These are phyloP conservation scores for Lasioglossum villosulum DNA, from an alignment of 2,888 invertebrate species.

Conservation along the genomic window DNA sequence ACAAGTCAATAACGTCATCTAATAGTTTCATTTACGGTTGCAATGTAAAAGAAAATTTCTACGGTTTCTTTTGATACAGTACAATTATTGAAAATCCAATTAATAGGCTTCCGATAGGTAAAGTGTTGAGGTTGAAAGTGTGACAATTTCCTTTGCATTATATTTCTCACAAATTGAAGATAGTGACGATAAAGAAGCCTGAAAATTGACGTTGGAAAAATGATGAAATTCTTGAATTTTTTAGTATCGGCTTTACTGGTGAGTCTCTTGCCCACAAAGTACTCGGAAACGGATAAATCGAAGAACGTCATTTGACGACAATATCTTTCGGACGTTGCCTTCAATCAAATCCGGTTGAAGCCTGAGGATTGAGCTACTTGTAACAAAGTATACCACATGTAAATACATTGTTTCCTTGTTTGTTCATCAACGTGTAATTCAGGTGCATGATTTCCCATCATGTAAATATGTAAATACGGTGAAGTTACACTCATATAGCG, in stretches of 20 bases:
- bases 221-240: neutral
- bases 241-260: constrained; percentile 76
- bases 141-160: too few species aligned
- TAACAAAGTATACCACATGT: constrained; percentile 34
- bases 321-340: neutral
- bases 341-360: neutral
- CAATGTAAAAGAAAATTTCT: too few species aligned
- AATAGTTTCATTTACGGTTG: too few species aligned
- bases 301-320: constrained; percentile 49
- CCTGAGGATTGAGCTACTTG: neutral
- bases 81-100: too few species aligned
- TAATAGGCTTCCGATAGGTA: too few species aligned
- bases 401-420: constrained; percentile 35
- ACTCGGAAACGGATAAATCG: constrained; percentile 39
- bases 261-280: constrained; percentile 68
- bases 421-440: constrained; percentile 21
- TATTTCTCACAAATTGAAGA: too few species aligned
- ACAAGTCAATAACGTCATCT: too few species aligned
- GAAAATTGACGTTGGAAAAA: too few species aligned
- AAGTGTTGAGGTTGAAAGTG: too few species aligned
- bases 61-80: too few species aligned
- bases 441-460: constrained; percentile 51
- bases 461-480: constrained; percentile 65
- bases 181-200: too few species aligned
- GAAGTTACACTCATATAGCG: constrained; percentile 34